These are phyloP conservation scores for Sebastes vulpes DNA, from an alignment of 2,797 vertebrate species.

Conservation along the genomic window DNA sequence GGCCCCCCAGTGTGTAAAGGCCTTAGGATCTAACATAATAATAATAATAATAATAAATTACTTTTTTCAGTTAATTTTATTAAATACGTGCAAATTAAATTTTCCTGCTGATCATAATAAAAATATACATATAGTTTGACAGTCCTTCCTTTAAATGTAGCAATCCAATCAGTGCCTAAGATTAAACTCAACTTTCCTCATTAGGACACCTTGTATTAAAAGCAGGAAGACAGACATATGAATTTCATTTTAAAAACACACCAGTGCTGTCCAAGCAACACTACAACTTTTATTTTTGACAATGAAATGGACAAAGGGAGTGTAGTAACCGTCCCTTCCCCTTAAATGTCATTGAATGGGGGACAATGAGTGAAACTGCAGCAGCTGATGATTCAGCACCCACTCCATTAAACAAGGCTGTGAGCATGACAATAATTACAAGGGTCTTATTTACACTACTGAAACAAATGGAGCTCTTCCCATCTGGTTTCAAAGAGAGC, in stretches of 20 bases:
- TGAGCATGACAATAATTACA: constrained; percentile 28
- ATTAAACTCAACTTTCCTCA: neutral
- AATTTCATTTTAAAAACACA: neutral
- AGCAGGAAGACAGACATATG: neutral
- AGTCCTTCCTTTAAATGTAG: neutral
- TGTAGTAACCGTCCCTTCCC: neutral
- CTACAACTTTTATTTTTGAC: constrained; percentile 1
- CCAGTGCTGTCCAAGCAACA: neutral
- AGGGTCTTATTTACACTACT: constrained; percentile 35
- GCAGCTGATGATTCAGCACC: constrained; percentile 54
- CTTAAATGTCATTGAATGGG: constrained; percentile 23
- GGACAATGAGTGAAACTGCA: constrained; percentile 44
- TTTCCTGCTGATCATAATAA: neutral
- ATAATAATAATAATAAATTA: neutral
- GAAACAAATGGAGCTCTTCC: constrained; percentile 38
- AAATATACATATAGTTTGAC: neutral
- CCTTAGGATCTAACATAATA: neutral
- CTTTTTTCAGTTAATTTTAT: neutral
- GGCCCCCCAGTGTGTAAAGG: rapidly evolving
- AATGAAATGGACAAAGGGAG: constrained; percentile 1
- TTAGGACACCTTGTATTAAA: neutral
- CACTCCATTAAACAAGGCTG: constrained; percentile 47
- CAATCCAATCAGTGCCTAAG: neutral
- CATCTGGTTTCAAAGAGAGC: constrained; percentile 42
- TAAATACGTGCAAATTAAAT: neutral